These are phyloP conservation scores for Hipposideros larvatus DNA, from an alignment of 2,797 vertebrate species.

Conservation along the genomic window DNA sequence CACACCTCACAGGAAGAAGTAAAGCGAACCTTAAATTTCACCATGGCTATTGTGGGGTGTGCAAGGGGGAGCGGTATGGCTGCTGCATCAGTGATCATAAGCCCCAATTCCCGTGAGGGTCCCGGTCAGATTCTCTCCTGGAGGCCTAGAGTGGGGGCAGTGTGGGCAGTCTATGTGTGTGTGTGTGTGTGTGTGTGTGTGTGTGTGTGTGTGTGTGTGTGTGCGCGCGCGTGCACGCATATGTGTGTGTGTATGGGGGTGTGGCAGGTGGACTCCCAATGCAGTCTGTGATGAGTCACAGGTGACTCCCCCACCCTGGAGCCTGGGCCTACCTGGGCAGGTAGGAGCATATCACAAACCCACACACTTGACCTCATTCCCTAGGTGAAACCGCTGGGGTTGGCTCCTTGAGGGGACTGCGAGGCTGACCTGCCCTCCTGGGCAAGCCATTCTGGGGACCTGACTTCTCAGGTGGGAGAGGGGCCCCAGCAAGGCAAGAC, in stretches of 20 bases:
- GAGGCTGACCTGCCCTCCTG: neutral
- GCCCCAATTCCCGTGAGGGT: neutral
- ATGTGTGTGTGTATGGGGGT: neutral
- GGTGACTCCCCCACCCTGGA: neutral
- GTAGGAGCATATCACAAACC: neutral
- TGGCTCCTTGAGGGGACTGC: neutral
- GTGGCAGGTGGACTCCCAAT: neutral
- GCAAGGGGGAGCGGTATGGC: rapidly evolving
- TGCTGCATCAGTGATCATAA: neutral
- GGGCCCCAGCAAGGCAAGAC: neutral
- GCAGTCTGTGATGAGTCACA: conserved; percentile 52
- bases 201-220: neutral
- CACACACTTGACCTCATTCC: neutral
- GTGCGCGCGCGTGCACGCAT: too few species aligned
- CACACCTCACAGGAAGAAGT: neutral
- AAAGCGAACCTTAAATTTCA: neutral
- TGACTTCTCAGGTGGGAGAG: neutral
- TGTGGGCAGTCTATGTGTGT: too few species aligned
- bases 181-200: neutral
- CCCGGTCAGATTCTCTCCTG: neutral
- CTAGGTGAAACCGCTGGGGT: rapidly evolving
- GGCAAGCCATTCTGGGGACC: neutral
- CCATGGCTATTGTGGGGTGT: neutral
- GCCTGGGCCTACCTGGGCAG: conserved; percentile 34
- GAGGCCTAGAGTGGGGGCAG: neutral